Evolutionary conservation across 2,113 vertebrate genomes (phyloP).

Genomic region (Cheirogaleus medius): DNA sequence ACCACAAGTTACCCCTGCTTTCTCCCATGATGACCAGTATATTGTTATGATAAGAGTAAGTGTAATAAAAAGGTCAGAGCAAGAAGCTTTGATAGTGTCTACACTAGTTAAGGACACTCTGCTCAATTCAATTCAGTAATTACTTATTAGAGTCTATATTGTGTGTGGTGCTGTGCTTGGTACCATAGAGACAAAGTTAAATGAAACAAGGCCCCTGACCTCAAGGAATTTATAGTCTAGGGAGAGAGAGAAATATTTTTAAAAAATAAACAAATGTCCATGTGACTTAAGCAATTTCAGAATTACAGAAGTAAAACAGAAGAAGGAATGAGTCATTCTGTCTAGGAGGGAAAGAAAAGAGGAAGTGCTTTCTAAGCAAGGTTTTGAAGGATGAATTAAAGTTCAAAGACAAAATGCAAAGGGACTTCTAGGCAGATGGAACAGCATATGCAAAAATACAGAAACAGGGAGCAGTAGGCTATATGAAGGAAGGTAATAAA

Average conservation of each 20-base stretch:
- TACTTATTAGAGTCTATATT: not conserved
- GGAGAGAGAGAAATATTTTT: not conserved
- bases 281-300: not conserved
- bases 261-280: not conserved
- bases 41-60: not conserved
- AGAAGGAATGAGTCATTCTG: not conserved
- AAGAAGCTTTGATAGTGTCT: not conserved
- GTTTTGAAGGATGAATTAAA: not conserved
- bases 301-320: not conserved
- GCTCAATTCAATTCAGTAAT: not conserved
- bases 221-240: not conserved
- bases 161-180: not conserved
- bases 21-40: not conserved
- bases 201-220: not conserved
- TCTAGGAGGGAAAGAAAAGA: not conserved
- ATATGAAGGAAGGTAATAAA: not conserved
- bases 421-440: not conserved
- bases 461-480: not conserved
- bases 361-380: not conserved
- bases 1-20: not conserved
- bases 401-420: not conserved
- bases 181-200: not conserved
- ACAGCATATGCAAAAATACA: not conserved
- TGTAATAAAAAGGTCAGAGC: not conserved
- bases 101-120: not conserved